Conservation (phyloP, 1,140 invertebrate species). For the Drosophila pseudoananassae region DNA sequence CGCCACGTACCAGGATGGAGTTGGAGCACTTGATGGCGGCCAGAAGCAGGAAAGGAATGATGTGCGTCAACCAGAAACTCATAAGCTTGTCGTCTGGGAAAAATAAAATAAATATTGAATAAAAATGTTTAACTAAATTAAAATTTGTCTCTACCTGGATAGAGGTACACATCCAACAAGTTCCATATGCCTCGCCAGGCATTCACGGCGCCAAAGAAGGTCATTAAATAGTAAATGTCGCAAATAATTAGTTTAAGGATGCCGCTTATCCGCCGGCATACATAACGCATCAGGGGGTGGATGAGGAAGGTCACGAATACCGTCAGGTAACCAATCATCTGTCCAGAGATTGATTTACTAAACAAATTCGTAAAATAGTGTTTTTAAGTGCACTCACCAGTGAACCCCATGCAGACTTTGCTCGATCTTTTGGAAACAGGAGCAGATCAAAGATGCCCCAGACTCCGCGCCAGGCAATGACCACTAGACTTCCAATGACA, state of each 20-base stretch:
- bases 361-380: not conserved
- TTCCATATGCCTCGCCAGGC: conserved; percentile 95
- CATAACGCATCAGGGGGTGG: conserved; percentile 89
- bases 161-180: conserved; percentile 90
- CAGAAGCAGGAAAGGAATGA: conserved; percentile 89
- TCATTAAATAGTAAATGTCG: conserved; percentile 90
- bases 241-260: conserved; percentile 88
- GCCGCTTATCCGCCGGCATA: conserved; percentile 88
- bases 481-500: conserved; percentile 92
- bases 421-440: conserved; percentile 88
- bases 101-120: not conserved
- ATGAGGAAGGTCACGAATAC: conserved; percentile 89
- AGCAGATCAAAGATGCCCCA: conserved; percentile 92
- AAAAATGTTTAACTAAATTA: not conserved
- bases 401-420: conserved; percentile 89
- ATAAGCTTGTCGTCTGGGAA: conserved; percentile 87
- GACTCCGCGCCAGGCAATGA: conserved; percentile 93
- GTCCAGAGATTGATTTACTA: not conserved
- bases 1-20: conserved; percentile 91
- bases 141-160: conserved; percentile 86
- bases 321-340: conserved; percentile 91
- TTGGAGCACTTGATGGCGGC: conserved; percentile 93
- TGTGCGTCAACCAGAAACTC: conserved; percentile 91
- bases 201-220: conserved; percentile 92
- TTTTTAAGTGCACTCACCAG: conserved; percentile 87